Conservation (phyloP, 2,113 vertebrate genomes). For the Andinoacara biseriatus region DNA sequence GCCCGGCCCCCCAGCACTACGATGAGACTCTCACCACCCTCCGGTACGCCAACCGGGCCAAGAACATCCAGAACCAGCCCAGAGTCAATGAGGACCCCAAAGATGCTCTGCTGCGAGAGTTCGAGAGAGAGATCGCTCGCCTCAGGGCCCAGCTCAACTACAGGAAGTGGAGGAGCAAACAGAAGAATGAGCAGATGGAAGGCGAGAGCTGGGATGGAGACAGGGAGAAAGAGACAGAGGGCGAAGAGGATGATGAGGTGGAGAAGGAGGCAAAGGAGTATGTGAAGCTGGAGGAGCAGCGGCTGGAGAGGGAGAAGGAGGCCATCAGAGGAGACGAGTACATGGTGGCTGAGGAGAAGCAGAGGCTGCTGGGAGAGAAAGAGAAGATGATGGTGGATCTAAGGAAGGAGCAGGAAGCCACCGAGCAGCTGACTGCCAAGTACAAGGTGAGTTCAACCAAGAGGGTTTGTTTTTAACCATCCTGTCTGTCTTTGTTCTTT, state of each 20-base stretch:
- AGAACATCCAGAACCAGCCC: slow-evolving; percentile 98
- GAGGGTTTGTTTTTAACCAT: not conserved
- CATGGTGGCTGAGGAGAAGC: slow-evolving; percentile 93
- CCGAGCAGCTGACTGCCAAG: slow-evolving; percentile 91
- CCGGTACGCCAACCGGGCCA: slow-evolving; percentile 95
- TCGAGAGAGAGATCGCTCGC: slow-evolving; percentile 92
- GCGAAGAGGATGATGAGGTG: slow-evolving; percentile 73
- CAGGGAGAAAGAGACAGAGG: slow-evolving; percentile 72
- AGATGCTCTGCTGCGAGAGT: slow-evolving; percentile 93
- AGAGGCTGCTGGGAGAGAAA: slow-evolving; percentile 93
- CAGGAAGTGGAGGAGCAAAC: slow-evolving; percentile 82
- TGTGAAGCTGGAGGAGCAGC: slow-evolving; percentile 91
- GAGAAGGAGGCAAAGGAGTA: slow-evolving; percentile 87
- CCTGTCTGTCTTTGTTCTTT: not conserved
- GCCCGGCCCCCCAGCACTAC: slow-evolving; percentile 90
- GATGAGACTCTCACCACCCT: slow-evolving; percentile 96
- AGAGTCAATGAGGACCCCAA: slow-evolving; percentile 97
- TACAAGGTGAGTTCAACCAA: slow-evolving; percentile 86
- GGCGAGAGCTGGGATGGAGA: slow-evolving; percentile 72
- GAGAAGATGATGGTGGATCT: slow-evolving; percentile 97
- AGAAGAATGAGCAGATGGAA: slow-evolving; percentile 85
- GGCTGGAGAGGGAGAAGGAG: slow-evolving; percentile 91
- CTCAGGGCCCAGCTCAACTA: slow-evolving; percentile 94
- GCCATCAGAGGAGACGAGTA: slow-evolving; percentile 93
- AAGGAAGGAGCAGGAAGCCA: slow-evolving; percentile 92